Base-by-base conservation (phyloP, 2,888 invertebrate species). In the Chrysina gloriosa region DNA sequence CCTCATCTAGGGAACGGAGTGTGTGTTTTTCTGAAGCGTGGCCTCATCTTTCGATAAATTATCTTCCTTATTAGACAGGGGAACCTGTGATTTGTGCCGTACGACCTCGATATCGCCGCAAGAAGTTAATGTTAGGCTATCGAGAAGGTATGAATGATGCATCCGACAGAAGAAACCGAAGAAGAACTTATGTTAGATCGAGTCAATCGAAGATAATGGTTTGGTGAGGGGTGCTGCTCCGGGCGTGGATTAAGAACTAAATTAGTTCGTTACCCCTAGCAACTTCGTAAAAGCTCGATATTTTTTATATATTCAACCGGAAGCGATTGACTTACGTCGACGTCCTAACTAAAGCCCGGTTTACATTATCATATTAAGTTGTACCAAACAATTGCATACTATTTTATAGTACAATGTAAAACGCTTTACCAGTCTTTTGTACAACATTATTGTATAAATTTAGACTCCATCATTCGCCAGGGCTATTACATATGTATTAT, bases 41-140 rank as follows among this genome's bases (percentile, higher is more conserved):
- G 6, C 19, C 9, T 21, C 21, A 16, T 9, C 45, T 19, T 14
- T 21, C 45, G 21, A 45, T 45, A 21, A 45, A 45, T 45, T 45
- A 45, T 19, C 9, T n/a, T 45, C 19, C 21, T 45, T 45, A 45
- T 45, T 19, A 21, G 16, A 7, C 7, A 19, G 5, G 45, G 14
- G 19, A 45, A 45, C 45, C 45, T 45, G 45, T 21, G 45, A 21
- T 45, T 45, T 45, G 21, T 21, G 19, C 45, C 27, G 29, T 29
- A 25, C 50, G 50, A 27, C 14, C n/a, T 25, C 25, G 9, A 25
- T 25, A 50, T 50, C 25, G 23, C 14, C 19, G 29, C 21, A 21
- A 27, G 45, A 21, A 50, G 27, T 25, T 50, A 50, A 50, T 50
- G 27, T 29, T 27, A 50, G 50, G 27, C 14, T 50, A 50, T 50